These are phyloP conservation scores for Ciconia nigra DNA, from an alignment of 2,797 vertebrate genomes.

Conservation along the genomic window DNA sequence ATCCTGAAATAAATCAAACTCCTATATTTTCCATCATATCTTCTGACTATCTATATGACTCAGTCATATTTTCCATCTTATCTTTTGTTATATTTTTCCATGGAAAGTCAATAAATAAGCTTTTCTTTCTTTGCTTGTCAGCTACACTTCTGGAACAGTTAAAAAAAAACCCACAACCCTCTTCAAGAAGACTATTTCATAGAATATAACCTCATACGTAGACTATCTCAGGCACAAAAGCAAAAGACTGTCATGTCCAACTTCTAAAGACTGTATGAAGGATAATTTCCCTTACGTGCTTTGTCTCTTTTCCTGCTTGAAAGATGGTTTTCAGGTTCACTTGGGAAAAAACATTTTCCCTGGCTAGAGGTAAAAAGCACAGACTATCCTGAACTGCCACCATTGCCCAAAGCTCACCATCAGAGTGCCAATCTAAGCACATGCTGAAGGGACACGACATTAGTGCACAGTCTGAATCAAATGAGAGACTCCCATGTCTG, in stretches of 20 bases:
- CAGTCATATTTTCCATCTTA: not conserved
- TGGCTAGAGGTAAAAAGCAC: not conserved
- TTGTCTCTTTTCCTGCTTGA: not conserved
- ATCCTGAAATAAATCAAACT: not conserved
- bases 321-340: not conserved
- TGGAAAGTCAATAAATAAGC: not conserved
- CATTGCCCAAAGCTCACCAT: not conserved
- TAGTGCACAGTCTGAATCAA: not conserved
- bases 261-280: not conserved
- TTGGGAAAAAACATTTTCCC: not conserved
- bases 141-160: not conserved
- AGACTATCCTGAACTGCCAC: not conserved
- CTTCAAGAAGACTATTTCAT: not conserved
- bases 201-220: not conserved
- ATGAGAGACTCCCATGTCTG: not conserved
- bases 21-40: not conserved
- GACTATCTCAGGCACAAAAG: not conserved
- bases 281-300: not conserved
- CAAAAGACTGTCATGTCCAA: not conserved
- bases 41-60: not conserved
- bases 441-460: fast-evolving
- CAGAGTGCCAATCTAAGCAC: not conserved
- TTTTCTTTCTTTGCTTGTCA: not conserved
- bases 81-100: not conserved
- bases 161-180: not conserved